Evolutionary conservation across 2,888 invertebrate genomes (phyloP), one percentile per base, ranked within the genome.

Genomic region (Sinotaia quadrata): DNA sequence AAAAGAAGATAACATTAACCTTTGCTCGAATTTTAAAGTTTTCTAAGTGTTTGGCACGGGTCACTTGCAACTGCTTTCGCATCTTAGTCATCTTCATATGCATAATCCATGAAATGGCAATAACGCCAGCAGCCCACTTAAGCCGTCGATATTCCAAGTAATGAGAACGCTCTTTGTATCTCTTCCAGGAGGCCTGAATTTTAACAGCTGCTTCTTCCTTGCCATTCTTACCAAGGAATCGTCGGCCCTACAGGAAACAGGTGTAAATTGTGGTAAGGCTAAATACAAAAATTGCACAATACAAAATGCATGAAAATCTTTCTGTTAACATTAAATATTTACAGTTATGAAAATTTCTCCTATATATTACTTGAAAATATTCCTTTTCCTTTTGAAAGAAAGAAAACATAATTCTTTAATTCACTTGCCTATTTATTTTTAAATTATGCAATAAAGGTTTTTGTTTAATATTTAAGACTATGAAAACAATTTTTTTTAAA

Each of bases 71-170:
- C 73, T 85, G 84, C 41, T 82, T 75, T 67, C 86, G 73, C 62
- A 87, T 83, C 71, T 82, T 82, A 21, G 81, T 75, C 84, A 87
- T 84, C 78, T 87, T 88, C 58, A 88, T 81, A 67, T 85, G 84
- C 84, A 87, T 85, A 59, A 87, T 81, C 88, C 88, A 88, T 1
- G 85, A 84, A 34, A 88, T 83, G 51, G 86, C 87, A 65, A 88
- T 87, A 3, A 88, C 86, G 34, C 87, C 86, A 1, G 87, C 85
- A 2, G 88, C 87, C 87, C 88, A 88, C 75, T 87, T 87, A 78
- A 81, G 79, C 10, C 81, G 78, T 5, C 87, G 77, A 69, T 84
- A 87, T 36, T 86, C 85, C 65, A 87, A 72, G 73, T 87, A 87
- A 33, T 79, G 75, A 15, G 73, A 79, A 1, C 86, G 73, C 56